These are phyloP conservation scores for Noctua janthina DNA, from an alignment of 2,888 invertebrate genomes.

Conservation along the genomic window DNA sequence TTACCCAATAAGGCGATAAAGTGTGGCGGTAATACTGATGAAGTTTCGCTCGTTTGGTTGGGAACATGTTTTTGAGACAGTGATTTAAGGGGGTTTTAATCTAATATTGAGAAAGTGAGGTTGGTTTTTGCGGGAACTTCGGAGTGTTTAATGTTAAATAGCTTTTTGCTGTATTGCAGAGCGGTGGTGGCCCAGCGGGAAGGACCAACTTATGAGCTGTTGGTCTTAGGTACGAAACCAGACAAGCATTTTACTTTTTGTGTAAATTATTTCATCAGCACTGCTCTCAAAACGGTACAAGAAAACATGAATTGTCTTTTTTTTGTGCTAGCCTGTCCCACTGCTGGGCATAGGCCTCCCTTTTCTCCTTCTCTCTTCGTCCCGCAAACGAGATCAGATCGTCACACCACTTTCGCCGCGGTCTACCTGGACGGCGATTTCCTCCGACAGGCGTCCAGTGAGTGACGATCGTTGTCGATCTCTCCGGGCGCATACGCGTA, in stretches of 20 bases:
- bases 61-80: conserved; percentile 25
- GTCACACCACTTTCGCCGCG: too few relatives aligned
- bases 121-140: background rate
- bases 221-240: background rate
- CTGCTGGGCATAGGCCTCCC: too few relatives aligned
- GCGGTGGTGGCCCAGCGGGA: background rate
- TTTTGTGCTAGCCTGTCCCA: too few relatives aligned
- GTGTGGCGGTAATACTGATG: conserved; percentile 61
- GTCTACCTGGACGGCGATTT: too few relatives aligned
- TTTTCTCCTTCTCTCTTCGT: too few relatives aligned
- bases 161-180: background rate
- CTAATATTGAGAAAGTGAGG: conserved; percentile 26
- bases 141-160: background rate
- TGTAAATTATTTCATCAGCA: background rate
- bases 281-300: background rate
- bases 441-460: too few relatives aligned
- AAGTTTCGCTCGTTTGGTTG: conserved; percentile 20
- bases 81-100: conserved; percentile 44
- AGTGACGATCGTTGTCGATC: too few relatives aligned
- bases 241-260: background rate
- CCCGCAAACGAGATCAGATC: too few relatives aligned
- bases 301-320: too few relatives aligned
- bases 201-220: background rate
- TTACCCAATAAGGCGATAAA: conserved; percentile 53
- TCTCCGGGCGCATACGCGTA: too few relatives aligned